Percentiles rank a stretch among this genome's conserved stretches.
These are phyloP conservation scores for Agrochola lota DNA, from an alignment of 2,888 invertebrate species.

Conservation along the genomic window DNA sequence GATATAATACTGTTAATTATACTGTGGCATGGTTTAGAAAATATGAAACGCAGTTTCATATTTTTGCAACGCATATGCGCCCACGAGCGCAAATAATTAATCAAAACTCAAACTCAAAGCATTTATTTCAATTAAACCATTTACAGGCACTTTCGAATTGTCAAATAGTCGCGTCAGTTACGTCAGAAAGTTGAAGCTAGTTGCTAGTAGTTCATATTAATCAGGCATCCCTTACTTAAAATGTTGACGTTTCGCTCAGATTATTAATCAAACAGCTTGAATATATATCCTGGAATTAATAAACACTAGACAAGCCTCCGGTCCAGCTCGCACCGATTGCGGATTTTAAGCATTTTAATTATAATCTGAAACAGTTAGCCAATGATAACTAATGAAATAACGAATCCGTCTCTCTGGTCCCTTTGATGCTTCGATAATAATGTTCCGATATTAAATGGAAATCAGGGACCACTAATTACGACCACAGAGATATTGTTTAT, in stretches of 20 bases:
- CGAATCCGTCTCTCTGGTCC: not conserved
- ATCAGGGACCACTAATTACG: not conserved
- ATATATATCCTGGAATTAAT: not conserved
- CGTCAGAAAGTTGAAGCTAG: no score
- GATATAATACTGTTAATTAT: no score
- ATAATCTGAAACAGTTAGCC: not conserved
- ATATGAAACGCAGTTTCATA: not conserved
- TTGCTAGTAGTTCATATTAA: not conserved
- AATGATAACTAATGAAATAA: not conserved
- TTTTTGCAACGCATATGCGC: no score
- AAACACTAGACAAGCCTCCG: not conserved
- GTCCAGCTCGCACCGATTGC: not conserved
- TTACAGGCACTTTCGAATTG: no score
- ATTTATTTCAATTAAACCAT: no score
- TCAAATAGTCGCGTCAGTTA: no score
- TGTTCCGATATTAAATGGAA: not conserved
- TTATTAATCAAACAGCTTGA: not conserved
- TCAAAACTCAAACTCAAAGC: no score
- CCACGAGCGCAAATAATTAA: not conserved
- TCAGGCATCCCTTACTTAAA: not conserved
- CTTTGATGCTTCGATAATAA: conserved; percentile 14
- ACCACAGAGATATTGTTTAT: not conserved
- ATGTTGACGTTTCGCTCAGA: not conserved
- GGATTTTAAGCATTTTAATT: not conserved
- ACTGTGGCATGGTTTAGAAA: no score